Conservation (phyloP, 2,113 vertebrate genomes). For the Dromiciops gliroides region DNA sequence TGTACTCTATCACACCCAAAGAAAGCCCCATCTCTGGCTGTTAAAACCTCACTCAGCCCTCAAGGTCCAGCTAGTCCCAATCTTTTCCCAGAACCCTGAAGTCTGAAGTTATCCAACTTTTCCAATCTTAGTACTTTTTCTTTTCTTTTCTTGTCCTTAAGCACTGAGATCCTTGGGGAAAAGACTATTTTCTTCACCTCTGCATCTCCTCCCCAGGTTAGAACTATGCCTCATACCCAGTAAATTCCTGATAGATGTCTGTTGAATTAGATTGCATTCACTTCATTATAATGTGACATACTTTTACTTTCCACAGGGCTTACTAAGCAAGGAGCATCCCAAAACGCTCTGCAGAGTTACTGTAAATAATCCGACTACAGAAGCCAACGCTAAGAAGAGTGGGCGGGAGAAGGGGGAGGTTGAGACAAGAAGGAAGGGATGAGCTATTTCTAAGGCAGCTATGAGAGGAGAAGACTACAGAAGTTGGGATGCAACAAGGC, state of each 20-base stretch:
- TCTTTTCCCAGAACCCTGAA: background rate
- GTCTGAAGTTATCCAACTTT: background rate
- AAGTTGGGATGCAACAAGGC: background rate
- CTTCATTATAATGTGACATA: conserved; percentile 30
- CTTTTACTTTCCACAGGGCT: conserved; percentile 40
- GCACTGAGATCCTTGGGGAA: background rate
- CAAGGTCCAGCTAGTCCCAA: background rate
- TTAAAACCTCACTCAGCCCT: background rate
- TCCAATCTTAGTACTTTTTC: background rate
- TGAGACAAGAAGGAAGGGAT: background rate
- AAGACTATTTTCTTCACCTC: background rate
- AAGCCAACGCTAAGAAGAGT: background rate
- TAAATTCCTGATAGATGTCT: background rate
- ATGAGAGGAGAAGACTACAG: background rate
- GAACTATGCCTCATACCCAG: background rate
- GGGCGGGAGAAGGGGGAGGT: conserved; percentile 14
- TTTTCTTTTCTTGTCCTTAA: background rate
- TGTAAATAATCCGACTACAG: conserved; percentile 8
- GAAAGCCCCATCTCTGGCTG: background rate
- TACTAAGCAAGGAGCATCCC: background rate
- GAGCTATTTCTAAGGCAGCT: background rate
- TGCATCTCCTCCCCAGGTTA: background rate
- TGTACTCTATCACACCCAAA: background rate
- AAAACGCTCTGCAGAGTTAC: background rate
- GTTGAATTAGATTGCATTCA: background rate